Percentiles rank a stretch among this genome's conserved stretches.
Conservation (phyloP, 2,113 vertebrate species). For the Synchiropus splendidus region DNA sequence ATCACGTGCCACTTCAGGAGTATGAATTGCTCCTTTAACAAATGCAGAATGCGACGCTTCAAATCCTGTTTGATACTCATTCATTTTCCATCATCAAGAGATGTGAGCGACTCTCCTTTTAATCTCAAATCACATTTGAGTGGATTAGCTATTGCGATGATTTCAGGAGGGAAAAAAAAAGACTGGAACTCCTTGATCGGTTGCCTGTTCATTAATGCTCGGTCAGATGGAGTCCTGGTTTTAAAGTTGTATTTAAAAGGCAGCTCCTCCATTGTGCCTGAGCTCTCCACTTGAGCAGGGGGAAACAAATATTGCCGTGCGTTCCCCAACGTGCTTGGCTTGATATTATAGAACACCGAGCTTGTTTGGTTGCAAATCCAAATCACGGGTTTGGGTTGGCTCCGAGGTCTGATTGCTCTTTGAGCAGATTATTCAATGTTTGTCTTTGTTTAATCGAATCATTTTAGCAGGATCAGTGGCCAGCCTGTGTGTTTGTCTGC, state of each 20-base stretch:
- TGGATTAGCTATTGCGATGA: no score
- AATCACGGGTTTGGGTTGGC: constrained; percentile 50
- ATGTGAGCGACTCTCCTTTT: no score
- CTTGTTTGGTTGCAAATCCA: constrained; percentile 54
- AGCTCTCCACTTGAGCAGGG: constrained; percentile 25
- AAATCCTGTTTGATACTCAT: no score
- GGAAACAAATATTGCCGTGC: constrained; percentile 41
- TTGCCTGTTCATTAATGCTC: constrained; percentile 17
- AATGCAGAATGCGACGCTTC: no score
- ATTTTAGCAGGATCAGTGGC: constrained; percentile 59
- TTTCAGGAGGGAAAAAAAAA: no score
- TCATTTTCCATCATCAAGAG: no score
- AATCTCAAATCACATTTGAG: no score
- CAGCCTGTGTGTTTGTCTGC: constrained; percentile 57
- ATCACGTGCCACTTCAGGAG: no score
- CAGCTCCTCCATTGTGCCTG: constrained; percentile 32
- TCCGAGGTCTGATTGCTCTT: constrained; percentile 57
- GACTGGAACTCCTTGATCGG: neutral
- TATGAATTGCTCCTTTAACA: no score
- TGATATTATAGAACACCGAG: constrained; percentile 33
- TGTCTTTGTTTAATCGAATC: constrained; percentile 65
- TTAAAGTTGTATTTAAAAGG: constrained; percentile 31
- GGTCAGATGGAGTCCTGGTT: constrained; percentile 17
- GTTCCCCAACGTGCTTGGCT: constrained; percentile 53
- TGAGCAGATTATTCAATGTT: constrained; percentile 58